Conservation (phyloP, 2,888 invertebrate species). For the Aporophyla nigra region DNA sequence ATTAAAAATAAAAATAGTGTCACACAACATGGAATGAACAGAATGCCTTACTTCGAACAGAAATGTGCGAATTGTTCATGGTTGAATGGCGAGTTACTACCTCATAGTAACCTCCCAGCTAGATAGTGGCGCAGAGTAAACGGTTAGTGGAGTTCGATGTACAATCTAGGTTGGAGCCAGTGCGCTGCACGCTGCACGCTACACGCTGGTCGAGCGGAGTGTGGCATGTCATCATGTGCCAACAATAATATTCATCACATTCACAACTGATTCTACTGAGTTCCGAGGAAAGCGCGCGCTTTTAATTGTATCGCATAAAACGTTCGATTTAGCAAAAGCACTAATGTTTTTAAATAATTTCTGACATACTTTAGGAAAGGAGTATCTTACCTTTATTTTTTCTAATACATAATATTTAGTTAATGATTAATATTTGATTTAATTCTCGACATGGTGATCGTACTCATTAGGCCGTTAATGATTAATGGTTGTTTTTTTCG, state of each 20-base stretch:
- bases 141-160: neutral
- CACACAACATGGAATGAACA: neutral
- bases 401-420: no score
- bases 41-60: neutral
- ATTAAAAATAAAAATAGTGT: slow-evolving; percentile 1
- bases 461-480: no score
- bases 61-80: neutral
- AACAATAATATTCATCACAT: slow-evolving; percentile 13
- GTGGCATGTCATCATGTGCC: slow-evolving; percentile 4
- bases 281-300: no score
- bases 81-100: neutral
- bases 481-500: no score
- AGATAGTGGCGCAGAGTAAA: neutral
- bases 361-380: no score
- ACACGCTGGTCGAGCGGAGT: neutral
- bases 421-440: no score
- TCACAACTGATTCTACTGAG: neutral
- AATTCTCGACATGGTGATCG: no score
- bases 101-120: neutral
- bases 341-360: no score
- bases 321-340: no score
- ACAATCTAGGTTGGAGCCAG: neutral
- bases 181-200: no score
- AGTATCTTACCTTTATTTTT: no score
- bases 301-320: no score